These are phyloP conservation scores for Sipunculus nudus DNA, from an alignment of 2,888 invertebrate species.

Conservation along the genomic window DNA sequence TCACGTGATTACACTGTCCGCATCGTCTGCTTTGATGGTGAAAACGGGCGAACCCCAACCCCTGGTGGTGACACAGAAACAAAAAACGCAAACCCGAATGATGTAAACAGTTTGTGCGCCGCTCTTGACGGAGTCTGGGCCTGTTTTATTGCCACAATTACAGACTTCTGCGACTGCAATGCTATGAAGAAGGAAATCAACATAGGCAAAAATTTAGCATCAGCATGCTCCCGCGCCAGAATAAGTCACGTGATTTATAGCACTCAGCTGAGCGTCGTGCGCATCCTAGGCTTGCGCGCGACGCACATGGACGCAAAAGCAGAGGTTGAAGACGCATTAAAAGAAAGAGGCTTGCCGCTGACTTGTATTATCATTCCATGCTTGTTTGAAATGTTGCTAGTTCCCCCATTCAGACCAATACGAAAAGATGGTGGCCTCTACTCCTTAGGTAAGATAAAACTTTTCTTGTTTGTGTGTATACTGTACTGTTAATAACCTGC, in stretches of 20 bases:
- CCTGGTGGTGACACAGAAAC: too few relatives aligned
- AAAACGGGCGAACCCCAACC: too few relatives aligned
- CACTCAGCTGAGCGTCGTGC: slow-evolving; percentile 53
- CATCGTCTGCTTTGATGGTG: background rate
- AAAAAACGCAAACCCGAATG: too few relatives aligned
- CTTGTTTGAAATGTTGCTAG: slow-evolving; percentile 53
- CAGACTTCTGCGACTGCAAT: slow-evolving; percentile 38
- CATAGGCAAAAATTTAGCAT: slow-evolving; percentile 52
- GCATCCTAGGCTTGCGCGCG: slow-evolving; percentile 50
- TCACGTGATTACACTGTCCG: background rate
- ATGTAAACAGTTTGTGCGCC: too few relatives aligned
- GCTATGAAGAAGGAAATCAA: background rate
- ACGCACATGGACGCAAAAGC: slow-evolving; percentile 60
- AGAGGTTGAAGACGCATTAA: slow-evolving; percentile 48
- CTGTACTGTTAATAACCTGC: too few relatives aligned
- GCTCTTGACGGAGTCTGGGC: slow-evolving; percentile 44
- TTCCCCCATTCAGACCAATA: slow-evolving; percentile 14
- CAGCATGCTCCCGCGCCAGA: slow-evolving; percentile 46
- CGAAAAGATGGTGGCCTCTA: slow-evolving; percentile 28
- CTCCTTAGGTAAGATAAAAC: slow-evolving; percentile 45
- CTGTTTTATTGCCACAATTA: slow-evolving; percentile 53
- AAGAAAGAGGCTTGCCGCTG: slow-evolving; percentile 44
- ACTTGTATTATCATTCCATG: slow-evolving; percentile 55
- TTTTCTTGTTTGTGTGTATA: too few relatives aligned
- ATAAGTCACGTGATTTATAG: slow-evolving; percentile 54